Evolutionary conservation across 2,888 invertebrate species (phyloP).

Genomic region (Agonopterix arenella): DNA sequence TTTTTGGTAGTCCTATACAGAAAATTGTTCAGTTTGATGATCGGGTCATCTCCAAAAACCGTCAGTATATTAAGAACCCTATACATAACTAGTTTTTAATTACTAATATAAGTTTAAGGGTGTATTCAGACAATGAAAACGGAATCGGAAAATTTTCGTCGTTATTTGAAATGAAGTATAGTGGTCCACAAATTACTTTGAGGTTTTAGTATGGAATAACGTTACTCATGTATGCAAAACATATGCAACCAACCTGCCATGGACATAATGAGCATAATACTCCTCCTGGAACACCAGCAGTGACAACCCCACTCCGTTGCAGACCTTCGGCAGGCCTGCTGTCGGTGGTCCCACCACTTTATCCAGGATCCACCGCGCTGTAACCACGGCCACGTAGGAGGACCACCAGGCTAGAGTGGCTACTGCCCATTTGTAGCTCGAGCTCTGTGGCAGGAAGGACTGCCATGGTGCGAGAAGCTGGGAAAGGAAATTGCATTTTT

Average conservation of each 20-base stretch:
- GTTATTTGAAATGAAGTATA: too few species aligned
- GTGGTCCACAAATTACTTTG: too few species aligned
- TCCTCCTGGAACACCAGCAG: slow-evolving; percentile 60
- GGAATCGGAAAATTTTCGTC: too few species aligned
- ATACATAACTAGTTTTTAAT: too few species aligned
- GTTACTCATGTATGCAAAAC: too few species aligned
- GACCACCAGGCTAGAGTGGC: slow-evolving; percentile 49
- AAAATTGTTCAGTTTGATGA: too few species aligned
- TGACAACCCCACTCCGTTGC: slow-evolving; percentile 46
- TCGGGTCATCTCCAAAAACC: too few species aligned
- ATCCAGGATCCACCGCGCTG: slow-evolving; percentile 26
- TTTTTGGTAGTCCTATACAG: too few species aligned
- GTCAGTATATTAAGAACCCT: too few species aligned
- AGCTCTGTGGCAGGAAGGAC: slow-evolving; percentile 33
- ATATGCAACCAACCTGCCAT: slow-evolving; percentile 45
- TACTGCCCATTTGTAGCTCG: slow-evolving; percentile 49
- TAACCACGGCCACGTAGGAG: slow-evolving; percentile 32
- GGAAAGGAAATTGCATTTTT: slow-evolving; percentile 2
- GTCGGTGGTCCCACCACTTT: slow-evolving; percentile 26
- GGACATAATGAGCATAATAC: slow-evolving; percentile 59
- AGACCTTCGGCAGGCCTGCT: slow-evolving; percentile 31
- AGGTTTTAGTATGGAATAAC: too few species aligned
- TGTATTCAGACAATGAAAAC: too few species aligned
- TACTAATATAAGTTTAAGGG: too few species aligned
- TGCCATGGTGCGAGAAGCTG: slow-evolving; percentile 44